Evolutionary conservation across 2,888 invertebrate genomes (phyloP).

Genomic region (Drosophila helvetica): DNA sequence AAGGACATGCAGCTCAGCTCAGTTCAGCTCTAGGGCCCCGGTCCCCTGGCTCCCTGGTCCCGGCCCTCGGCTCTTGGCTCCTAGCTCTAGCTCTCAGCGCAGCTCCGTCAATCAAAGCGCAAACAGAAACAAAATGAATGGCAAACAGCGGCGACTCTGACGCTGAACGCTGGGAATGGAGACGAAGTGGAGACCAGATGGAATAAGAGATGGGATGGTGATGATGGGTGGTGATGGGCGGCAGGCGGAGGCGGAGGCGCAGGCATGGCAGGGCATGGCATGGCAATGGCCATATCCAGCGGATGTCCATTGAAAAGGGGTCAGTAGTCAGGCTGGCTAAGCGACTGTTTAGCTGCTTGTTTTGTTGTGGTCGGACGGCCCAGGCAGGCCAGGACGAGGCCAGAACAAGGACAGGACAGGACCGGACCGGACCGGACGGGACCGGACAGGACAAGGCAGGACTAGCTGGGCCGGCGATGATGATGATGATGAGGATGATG

Average conservation of each 20-base stretch:
- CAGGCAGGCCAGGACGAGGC: conserved; percentile 22
- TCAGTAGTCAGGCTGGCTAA: conserved; percentile 70
- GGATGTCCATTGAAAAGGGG: conserved; percentile 80
- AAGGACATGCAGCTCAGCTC: conserved; percentile 72
- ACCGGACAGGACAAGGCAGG: conserved; percentile 10
- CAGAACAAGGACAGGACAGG: neutral
- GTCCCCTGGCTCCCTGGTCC: neutral
- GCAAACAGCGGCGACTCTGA: conserved; percentile 70
- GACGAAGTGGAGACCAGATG: neutral
- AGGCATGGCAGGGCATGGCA: neutral
- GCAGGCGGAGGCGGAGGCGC: neutral
- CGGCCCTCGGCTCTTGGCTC: conserved; percentile 44
- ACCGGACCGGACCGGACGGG: neutral
- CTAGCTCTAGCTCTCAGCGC: conserved; percentile 44
- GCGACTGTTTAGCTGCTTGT: conserved; percentile 80
- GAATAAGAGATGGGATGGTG: neutral
- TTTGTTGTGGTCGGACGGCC: conserved; percentile 67
- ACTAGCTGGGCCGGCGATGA: conserved; percentile 7
- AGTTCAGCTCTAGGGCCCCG: conserved; percentile 2
- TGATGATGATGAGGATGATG: conserved; percentile 15
- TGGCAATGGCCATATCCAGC: conserved; percentile 60
- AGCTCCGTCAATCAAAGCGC: conserved; percentile 80
- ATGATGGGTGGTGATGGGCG: neutral
- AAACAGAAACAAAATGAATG: conserved; percentile 81
- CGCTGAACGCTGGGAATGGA: conserved; percentile 34